These are phyloP conservation scores for Epizoanthus ramosus DNA, from an alignment of 92 coral and sea anemone species.

Conservation along the genomic window DNA sequence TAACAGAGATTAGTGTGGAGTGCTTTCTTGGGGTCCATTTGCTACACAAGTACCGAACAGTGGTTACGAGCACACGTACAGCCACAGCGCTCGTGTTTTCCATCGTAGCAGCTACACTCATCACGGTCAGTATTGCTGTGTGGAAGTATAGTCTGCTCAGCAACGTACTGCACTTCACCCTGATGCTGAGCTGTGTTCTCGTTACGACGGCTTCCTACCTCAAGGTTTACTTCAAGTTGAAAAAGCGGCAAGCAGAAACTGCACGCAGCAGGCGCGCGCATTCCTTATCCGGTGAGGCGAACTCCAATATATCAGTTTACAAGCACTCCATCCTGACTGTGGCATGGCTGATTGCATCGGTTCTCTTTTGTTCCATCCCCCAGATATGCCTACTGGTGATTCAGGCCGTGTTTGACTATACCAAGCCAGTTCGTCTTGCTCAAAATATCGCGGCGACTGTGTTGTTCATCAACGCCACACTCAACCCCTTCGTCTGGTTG, in stretches of 20 bases:
- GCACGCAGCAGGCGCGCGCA: neutral
- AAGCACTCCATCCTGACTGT: conserved; percentile 31
- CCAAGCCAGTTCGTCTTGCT: conserved; percentile 36
- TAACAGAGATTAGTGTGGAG: conserved; percentile 26
- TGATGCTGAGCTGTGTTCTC: conserved; percentile 19
- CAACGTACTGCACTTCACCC: conserved; percentile 13
- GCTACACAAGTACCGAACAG: conserved; percentile 19
- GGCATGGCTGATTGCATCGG: conserved; percentile 33
- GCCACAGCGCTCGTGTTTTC: conserved; percentile 15
- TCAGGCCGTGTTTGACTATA: conserved; percentile 1
- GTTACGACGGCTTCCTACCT: conserved; percentile 16
- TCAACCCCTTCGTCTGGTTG: conserved; percentile 33
- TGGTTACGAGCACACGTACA: conserved; percentile 19
- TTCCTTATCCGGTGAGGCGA: neutral
- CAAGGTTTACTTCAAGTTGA: conserved; percentile 12
- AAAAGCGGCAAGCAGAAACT: neutral
- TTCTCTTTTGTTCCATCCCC: conserved; percentile 23
- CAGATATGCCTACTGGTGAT: conserved; percentile 20
- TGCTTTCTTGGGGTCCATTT: conserved; percentile 9
- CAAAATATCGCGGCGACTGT: conserved; percentile 32
- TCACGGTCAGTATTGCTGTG: conserved; percentile 19
- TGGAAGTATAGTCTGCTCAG: conserved; percentile 29
- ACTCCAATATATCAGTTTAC: neutral
- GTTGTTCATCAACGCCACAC: conserved; percentile 32
- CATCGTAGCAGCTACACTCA: conserved; percentile 12